These are phyloP conservation scores for Oreochromis spilurus DNA, from an alignment of 2,113 vertebrate species.

Conservation along the genomic window DNA sequence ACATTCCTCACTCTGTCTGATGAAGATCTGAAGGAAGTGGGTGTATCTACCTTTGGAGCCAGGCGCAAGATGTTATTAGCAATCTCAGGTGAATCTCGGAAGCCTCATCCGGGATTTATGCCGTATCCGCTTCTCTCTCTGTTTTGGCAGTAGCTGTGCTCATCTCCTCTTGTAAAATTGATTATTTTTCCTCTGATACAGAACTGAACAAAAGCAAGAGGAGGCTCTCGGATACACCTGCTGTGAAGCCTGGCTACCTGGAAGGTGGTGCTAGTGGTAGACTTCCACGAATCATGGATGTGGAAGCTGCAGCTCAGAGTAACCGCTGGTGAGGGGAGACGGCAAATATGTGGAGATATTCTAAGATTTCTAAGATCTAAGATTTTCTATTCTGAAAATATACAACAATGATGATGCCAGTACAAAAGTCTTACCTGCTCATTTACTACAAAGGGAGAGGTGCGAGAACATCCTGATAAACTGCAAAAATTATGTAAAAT, in stretches of 20 bases:
- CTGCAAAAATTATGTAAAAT: background rate
- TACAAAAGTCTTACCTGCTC: background rate
- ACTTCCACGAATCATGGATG: slow-evolving; percentile 70
- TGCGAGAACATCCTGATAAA: background rate
- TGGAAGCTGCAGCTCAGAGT: slow-evolving; percentile 61
- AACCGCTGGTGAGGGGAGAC: slow-evolving; percentile 65
- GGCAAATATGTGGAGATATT: background rate
- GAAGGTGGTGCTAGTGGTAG: slow-evolving; percentile 78
- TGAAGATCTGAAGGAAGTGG: slow-evolving; percentile 79
- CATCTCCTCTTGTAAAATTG: background rate
- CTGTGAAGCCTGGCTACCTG: slow-evolving; percentile 70
- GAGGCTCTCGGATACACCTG: slow-evolving; percentile 60
- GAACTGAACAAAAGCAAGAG: slow-evolving; percentile 72
- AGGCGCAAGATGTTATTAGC: slow-evolving; percentile 78
- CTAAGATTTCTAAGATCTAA: background rate
- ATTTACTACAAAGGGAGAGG: background rate
- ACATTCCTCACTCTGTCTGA: slow-evolving; percentile 79
- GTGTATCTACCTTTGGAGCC: slow-evolving; percentile 76
- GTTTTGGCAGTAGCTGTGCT: background rate
- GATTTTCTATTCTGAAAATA: background rate
- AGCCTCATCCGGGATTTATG: background rate
- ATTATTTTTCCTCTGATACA: slow-evolving; percentile 16
- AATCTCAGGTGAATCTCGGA: slow-evolving; percentile 67
- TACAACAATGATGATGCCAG: background rate
- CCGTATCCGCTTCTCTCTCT: background rate